Evolutionary conservation across 2,888 invertebrate species (phyloP), one percentile per base, ranked within the genome.

Genomic region (Tipula unca): DNA sequence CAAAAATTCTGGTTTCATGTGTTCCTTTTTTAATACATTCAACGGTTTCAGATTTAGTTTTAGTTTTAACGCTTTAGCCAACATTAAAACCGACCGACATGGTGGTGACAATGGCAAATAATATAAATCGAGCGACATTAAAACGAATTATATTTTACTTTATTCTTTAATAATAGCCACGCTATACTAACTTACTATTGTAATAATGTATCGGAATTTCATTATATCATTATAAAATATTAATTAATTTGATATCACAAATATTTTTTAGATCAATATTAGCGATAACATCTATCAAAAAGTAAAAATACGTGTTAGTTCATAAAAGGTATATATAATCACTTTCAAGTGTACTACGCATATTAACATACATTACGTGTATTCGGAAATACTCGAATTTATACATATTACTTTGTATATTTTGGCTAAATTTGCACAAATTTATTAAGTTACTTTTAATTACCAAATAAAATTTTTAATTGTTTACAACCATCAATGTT

Each of bases 1-100:
- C 48, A 95, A 0, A 88, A 92, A 95, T 88, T 95, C 95, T 0
- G 95, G 94, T 86, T 92, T 94, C 86, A 94, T 88, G 39, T 95
- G 94, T 88, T 94, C 95, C 0, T 93, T 93, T 84, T 90, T 91
- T 91, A 92, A 91, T 84, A 95, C 89, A 89, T 95, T 91, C n/a
- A 92, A 89, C 3, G 89, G 82, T 89, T 94, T 95, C 86, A 93
- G 90, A 89, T 95, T 95, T 85, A 95, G 89, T 3, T 94, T 92
- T 84, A 95, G 90, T 8, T 93, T 94, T 17, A 95, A 87, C 82
- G 93, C 93, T 88, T 94, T 94, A 35, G 95, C 95, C 0, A 92
- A 91, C 88, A 95, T 91, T 85, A 93, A 90, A 25, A 94, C 94
- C 2, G 93, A 90, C 85, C 95, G 92, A 91, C 94, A 95, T 85